Evolutionary conservation across 2,797 vertebrate genomes (phyloP), one percentile per base, ranked within the genome.

Genomic region (Rallus crepitans): DNA sequence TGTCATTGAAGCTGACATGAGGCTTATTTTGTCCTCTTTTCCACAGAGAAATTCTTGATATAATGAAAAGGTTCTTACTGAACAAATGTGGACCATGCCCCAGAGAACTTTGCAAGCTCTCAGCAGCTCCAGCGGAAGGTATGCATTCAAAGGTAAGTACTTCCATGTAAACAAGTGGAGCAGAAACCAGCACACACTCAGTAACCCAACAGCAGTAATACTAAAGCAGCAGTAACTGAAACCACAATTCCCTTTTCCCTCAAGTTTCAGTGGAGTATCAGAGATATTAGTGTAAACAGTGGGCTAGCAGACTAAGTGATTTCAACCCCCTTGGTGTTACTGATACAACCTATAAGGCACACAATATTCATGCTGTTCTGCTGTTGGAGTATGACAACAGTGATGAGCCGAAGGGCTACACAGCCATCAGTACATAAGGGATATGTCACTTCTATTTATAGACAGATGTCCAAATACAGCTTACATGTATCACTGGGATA

Each of bases 1-100:
- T 89, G 89, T 56, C 92, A 91, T 80, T 57, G 71, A 71, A 93
- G 71, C 24, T 53, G 45, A 92, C 35, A 12, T 1, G 15, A 76
- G 28, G 27, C 20, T 66, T 90, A 92, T 84, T 95, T 93, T 82
- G 48, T 79, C n/a, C 52, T 77, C 24, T 89, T 87, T 84, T 82
- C 70, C 42, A 18, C 13, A 15, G 59, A 94, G 40, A 20, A 52
- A 73, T 57, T 57, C 56, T 79, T 12, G 1, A 57, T 31, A 15
- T 20, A n/a, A 88, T 33, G 55, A 15, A 60, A 83, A 70, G 18
- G 42, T 39, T 56, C n/a, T 2, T n/a, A 7, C 9, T 9, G 66
- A 93, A 40, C n/a, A 71, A 83, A 81, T 6, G n/a, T 13, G 57
- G 70, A 11, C 60, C 4, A 0, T 55, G 59, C 25, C 52, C 59